Base-by-base conservation (phyloP, 1,140 invertebrate genomes). In the Drosophila nannoptera region DNA sequence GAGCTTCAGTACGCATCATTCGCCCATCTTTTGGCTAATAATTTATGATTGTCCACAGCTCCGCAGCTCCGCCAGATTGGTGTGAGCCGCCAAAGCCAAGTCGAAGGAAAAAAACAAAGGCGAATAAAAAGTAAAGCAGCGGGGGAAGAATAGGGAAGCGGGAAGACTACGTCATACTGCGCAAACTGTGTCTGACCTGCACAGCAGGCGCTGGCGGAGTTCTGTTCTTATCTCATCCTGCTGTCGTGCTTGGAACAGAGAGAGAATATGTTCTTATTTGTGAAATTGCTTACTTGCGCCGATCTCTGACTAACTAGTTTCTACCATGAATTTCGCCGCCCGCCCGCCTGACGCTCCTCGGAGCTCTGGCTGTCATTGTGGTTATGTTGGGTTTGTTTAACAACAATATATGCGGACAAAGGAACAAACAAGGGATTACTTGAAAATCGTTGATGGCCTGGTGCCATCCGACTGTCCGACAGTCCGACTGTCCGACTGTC, bases 231-330 rank as follows among this genome's bases (percentile, higher is more conserved):
- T 69, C 67, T 69, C 49, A 52, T 69, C 45, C 61, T 56, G 42
- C 61, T 69, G 61, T 69, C 61, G 67, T 69, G 61, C 61, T 52
- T 50, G 61, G 53, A 22, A 65, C 48, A 53, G 50, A 63, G 67
- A 22, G 11, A 45, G 67, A 69, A 65, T 69, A 69, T 69, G 67
- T 65, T 69, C 67, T 69, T 69, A 69, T 69, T 69, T 69, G 67
- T 69, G 67, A 69, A 69, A 64, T 69, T 69, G 67, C 61, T 69
- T 69, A 69, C 67, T 69, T 69, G 67, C 38, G 14, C 46, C 61
- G 67, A 69, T 69, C 67, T 69, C 67, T 52, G 67, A 50, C 67
- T 69, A 69, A 69, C 67, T 69, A 69, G 67, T 67, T 60, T 67
- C 56, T 50, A 48, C 60, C 66, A 59, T 52, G 45, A 55, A 42